Conservation (phyloP, 2,797 vertebrate genomes). For the Tangara arthus region DNA sequence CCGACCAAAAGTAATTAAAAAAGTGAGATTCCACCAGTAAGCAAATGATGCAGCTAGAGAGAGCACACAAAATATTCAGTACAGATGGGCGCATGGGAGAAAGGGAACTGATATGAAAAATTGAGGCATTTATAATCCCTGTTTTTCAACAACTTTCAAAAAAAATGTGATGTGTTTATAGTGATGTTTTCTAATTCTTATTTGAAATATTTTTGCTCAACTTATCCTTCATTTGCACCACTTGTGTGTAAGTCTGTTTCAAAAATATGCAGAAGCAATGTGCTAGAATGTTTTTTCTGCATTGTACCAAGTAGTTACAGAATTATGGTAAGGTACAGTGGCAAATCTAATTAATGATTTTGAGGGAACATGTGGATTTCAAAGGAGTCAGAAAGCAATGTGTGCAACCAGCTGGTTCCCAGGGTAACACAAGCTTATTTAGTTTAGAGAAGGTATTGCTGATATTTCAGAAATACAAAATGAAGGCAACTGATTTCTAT, state of each 20-base stretch:
- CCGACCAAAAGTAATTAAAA: neutral
- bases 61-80: neutral
- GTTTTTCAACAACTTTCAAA: neutral
- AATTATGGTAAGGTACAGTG: neutral
- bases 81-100: neutral
- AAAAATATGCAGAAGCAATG: constrained; percentile 25
- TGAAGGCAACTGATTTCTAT: neutral
- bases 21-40: neutral
- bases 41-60: neutral
- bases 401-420: neutral
- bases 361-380: neutral
- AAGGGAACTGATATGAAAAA: neutral
- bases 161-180: neutral
- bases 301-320: constrained; percentile 29
- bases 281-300: constrained; percentile 13
- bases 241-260: constrained; percentile 6
- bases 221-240: constrained; percentile 13
- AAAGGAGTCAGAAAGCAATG: neutral
- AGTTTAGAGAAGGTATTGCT: neutral
- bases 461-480: neutral
- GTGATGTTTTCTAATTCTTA: neutral
- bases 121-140: neutral
- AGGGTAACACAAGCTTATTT: neutral
- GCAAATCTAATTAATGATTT: constrained; percentile 12
- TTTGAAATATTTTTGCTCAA: neutral